phyloP scores from a whole-genome alignment of 2,888 invertebrate species.

The Erynnis tages region DNA sequence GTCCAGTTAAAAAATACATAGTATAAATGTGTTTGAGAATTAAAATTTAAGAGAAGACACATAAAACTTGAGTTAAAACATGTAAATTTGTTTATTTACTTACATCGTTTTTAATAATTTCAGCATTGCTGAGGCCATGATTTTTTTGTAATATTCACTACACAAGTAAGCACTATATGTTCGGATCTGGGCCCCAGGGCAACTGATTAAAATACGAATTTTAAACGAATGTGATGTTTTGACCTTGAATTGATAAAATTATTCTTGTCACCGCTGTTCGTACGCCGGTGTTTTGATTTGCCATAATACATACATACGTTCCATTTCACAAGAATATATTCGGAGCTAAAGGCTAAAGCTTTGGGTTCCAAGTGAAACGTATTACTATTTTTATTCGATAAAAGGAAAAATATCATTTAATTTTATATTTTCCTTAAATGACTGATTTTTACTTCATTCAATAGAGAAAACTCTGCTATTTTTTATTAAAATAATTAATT shows the following conservation, averaged over 20 bases:
- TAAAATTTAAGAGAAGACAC: no score
- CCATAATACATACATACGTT: background rate
- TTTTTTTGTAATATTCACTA: slow-evolving; percentile 32
- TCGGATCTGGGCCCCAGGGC: slow-evolving; percentile 52
- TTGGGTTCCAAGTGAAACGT: no score
- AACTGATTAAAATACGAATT: slow-evolving; percentile 69
- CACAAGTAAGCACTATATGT: slow-evolving; percentile 43
- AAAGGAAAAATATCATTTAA: no score
- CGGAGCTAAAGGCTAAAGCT: no score
- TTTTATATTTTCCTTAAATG: no score
- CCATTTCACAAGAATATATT: no score
- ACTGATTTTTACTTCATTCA: no score
- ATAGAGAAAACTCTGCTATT: no score
- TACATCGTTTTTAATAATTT: slow-evolving; percentile 72
- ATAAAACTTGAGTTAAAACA: background rate
- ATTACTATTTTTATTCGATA: no score
- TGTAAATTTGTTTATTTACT: slow-evolving; percentile 39
- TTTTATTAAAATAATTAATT: no score
- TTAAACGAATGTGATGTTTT: slow-evolving; percentile 42
- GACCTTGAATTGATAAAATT: slow-evolving; percentile 77
- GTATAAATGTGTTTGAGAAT: no score
- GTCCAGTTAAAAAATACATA: no score
- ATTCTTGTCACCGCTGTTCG: slow-evolving; percentile 45
- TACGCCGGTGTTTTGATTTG: slow-evolving; percentile 29
- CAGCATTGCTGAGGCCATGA: slow-evolving; percentile 68